phyloP scores from a whole-genome alignment of 2,797 vertebrate genomes.

The Amniataba percoides region DNA sequence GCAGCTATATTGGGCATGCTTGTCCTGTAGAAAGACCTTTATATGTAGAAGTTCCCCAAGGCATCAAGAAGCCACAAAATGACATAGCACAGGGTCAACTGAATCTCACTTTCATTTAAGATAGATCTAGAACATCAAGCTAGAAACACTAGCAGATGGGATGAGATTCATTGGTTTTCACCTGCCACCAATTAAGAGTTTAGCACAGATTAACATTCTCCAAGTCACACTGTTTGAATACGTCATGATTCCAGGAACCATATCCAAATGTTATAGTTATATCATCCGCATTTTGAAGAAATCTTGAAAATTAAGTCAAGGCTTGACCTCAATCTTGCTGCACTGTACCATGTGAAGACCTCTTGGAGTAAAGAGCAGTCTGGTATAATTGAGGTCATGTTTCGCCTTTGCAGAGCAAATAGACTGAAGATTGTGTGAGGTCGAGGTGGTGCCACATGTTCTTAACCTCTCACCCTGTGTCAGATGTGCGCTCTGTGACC shows the following conservation, averaged over 20 bases:
- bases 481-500: neutral
- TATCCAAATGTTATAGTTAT: neutral
- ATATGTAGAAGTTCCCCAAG: neutral
- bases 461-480: slow-evolving; percentile 21
- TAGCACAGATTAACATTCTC: neutral
- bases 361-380: neutral
- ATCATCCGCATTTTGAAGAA: neutral
- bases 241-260: neutral
- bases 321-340: slow-evolving; percentile 58
- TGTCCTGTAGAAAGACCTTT: neutral
- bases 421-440: slow-evolving; percentile 15
- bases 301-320: slow-evolving; percentile 20
- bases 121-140: neutral
- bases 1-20: neutral
- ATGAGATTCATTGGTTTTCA: neutral
- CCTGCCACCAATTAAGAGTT: neutral
- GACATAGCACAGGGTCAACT: too few species aligned
- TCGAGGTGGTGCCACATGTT: neutral
- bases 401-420: slow-evolving; percentile 36
- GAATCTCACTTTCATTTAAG: neutral
- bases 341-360: neutral
- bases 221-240: neutral
- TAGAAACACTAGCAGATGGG: neutral
- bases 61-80: neutral
- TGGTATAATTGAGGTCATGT: slow-evolving; percentile 56